Evolutionary conservation across 2,797 vertebrate genomes (phyloP).

Genomic region (Aplochiton taeniatus): DNA sequence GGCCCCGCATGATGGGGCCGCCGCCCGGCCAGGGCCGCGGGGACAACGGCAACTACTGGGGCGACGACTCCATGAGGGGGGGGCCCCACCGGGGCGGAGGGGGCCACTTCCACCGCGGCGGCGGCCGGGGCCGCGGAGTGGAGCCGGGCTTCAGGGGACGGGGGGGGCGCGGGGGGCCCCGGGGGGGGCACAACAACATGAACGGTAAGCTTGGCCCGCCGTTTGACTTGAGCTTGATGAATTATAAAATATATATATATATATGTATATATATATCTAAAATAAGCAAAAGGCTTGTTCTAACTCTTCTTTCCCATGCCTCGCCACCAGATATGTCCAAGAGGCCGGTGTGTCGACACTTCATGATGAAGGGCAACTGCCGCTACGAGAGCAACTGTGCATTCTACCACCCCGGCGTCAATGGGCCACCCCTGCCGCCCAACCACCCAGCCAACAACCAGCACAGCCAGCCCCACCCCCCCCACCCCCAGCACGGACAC

Average conservation of each 20-base stretch:
- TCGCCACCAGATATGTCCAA: constrained; percentile 86
- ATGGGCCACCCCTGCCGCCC: constrained; percentile 86
- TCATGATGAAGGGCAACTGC: constrained; percentile 96
- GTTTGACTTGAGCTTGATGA: not conserved
- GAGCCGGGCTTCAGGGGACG: constrained; percentile 83
- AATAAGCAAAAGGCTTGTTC: not conserved
- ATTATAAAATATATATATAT: not conserved
- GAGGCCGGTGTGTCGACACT: constrained; percentile 90
- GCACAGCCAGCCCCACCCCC: constrained; percentile 48
- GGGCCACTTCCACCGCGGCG: constrained; percentile 81
- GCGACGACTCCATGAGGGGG: constrained; percentile 82
- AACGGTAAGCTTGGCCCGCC: constrained; percentile 67
- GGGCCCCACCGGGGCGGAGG: constrained; percentile 79
- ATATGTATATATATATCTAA: too few relatives aligned
- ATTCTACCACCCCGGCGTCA: constrained; percentile 93
- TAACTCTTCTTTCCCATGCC: constrained; percentile 1
- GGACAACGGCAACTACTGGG: constrained; percentile 85
- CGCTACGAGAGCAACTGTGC: constrained; percentile 93
- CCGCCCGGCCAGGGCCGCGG: constrained; percentile 80
- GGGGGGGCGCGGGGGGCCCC: constrained; percentile 83
- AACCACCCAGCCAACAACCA: constrained; percentile 72
- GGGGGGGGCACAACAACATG: constrained; percentile 83
- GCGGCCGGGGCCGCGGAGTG: constrained; percentile 83
- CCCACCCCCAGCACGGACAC: constrained; percentile 58
- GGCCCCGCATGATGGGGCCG: constrained; percentile 85